Conservation (phyloP, 2,113 vertebrate genomes). For the Anseranas semipalmata region DNA sequence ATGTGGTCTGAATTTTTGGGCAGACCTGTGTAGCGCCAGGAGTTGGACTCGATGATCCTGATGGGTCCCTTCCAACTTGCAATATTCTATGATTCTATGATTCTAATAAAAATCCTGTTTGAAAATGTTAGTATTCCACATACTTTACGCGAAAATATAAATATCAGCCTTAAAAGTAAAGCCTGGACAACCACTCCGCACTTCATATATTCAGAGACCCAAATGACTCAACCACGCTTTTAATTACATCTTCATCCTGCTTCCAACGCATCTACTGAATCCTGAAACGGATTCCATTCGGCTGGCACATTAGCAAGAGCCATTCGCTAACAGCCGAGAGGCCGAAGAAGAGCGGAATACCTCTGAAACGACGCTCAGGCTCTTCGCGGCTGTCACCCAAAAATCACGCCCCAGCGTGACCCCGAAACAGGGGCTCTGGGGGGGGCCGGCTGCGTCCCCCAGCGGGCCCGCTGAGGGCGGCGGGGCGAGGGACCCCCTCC, state of each 20-base stretch:
- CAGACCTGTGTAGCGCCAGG: no score
- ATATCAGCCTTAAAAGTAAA: background rate
- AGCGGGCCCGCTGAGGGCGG: background rate
- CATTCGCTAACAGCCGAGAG: background rate
- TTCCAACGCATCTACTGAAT: accelerated
- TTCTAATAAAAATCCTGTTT: accelerated
- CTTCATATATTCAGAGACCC: accelerated
- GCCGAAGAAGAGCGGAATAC: accelerated
- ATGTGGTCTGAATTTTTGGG: no score
- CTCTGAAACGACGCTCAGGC: background rate
- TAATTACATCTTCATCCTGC: background rate
- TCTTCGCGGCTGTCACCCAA: accelerated
- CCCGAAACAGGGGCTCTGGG: no score
- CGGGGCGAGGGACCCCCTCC: no score
- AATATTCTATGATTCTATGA: no score
- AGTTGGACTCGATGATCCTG: no score
- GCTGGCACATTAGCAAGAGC: accelerated
- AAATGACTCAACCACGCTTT: accelerated
- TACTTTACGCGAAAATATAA: background rate
- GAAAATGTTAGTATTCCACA: background rate
- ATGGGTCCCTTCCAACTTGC: no score
- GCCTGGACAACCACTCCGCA: background rate
- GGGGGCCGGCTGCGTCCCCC: no score
- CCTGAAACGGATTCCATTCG: background rate
- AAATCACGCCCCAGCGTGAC: no score